A percentile compares a stretch with the other conserved stretches of the same genome.
These are phyloP conservation scores for Hafferia zeledoni DNA, from an alignment of 2,797 vertebrate species.

Conservation along the genomic window DNA sequence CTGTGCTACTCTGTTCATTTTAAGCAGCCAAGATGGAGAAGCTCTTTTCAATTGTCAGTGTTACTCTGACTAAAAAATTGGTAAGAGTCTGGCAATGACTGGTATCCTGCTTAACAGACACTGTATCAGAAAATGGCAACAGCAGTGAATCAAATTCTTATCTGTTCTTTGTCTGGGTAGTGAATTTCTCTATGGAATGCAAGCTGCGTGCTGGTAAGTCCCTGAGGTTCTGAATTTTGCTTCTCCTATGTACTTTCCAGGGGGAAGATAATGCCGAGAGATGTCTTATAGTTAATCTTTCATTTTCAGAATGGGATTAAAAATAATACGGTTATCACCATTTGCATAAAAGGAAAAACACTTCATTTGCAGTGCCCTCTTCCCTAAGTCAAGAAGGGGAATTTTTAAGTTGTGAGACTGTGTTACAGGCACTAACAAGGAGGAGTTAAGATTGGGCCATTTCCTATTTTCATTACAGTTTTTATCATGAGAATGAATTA, in stretches of 20 bases:
- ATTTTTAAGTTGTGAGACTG: background rate
- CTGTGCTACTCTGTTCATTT: background rate
- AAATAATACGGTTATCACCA: background rate
- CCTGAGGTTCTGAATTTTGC: background rate
- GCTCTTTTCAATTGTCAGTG: background rate
- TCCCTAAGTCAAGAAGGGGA: background rate
- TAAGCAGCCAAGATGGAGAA: background rate
- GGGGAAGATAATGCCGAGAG: background rate
- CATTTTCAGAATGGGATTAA: background rate
- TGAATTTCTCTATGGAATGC: background rate
- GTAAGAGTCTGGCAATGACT: background rate
- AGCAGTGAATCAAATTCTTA: background rate
- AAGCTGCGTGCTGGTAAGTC: background rate
- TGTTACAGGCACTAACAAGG: background rate
- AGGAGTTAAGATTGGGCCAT: background rate
- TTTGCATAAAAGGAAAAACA: background rate
- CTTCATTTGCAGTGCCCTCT: background rate
- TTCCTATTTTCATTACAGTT: slow-evolving; percentile 32
- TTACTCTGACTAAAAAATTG: background rate
- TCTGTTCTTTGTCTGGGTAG: background rate
- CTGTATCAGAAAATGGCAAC: background rate
- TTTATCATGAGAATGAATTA: slow-evolving; percentile 27
- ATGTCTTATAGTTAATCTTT: slow-evolving; percentile 3
- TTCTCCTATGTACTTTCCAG: background rate
- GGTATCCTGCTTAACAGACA: background rate